These are phyloP conservation scores for Eleginops maclovinus DNA, from an alignment of 2,113 vertebrate genomes.

Conservation along the genomic window DNA sequence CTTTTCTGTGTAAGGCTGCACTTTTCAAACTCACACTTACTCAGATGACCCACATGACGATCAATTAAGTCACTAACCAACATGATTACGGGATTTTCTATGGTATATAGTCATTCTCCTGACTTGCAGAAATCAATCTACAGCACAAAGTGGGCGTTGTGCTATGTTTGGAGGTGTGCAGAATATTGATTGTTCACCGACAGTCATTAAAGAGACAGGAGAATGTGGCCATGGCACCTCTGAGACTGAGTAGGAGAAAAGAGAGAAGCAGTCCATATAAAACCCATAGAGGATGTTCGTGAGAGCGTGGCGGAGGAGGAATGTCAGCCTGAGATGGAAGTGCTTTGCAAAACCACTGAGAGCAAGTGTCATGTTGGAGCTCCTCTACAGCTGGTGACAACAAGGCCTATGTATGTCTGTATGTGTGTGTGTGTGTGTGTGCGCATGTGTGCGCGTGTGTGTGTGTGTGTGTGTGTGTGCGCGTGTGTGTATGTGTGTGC, in stretches of 20 bases:
- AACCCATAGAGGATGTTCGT: constrained; percentile 68
- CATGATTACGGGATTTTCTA: not conserved
- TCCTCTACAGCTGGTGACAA: constrained; percentile 62
- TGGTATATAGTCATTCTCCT: constrained; percentile 28
- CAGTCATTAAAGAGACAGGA: constrained; percentile 76
- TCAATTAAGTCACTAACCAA: not conserved
- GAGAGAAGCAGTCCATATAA: constrained; percentile 60
- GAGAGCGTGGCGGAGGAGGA: constrained; percentile 54
- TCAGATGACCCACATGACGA: constrained; percentile 15
- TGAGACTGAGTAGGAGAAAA: constrained; percentile 75
- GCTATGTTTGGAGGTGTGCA: constrained; percentile 77
- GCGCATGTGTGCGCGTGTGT: not conserved
- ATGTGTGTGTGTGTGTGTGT: constrained; percentile 16
- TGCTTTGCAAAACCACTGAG: constrained; percentile 48
- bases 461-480: constrained; percentile 9
- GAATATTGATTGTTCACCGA: constrained; percentile 78
- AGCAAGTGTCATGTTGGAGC: constrained; percentile 32
- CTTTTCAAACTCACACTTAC: not conserved
- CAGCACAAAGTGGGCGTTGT: constrained; percentile 64
- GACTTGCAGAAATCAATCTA: constrained; percentile 50
- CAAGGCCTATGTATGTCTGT: constrained; percentile 15
- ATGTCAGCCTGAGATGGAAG: constrained; percentile 60
- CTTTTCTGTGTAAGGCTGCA: constrained; percentile 12
- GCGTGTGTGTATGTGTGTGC: too few species aligned
- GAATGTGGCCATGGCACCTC: constrained; percentile 64